Conservation (phyloP, 2,888 invertebrate species). For the Dicyrtoma fusca region DNA sequence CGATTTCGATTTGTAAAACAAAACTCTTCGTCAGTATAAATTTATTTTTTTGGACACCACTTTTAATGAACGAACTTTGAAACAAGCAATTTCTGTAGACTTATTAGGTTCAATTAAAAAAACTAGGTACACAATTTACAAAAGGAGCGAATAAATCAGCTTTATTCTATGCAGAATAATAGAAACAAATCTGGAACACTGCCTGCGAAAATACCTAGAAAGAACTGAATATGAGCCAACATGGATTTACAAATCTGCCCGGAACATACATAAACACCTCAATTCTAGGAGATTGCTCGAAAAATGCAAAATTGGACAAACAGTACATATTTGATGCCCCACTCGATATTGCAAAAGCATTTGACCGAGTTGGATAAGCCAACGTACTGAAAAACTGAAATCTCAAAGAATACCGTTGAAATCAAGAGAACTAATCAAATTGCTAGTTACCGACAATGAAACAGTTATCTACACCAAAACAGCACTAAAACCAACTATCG, state of each 20-base stretch:
- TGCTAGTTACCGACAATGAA: not conserved
- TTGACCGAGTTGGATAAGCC: not conserved
- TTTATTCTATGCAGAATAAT: not conserved
- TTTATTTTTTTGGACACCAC: too few species aligned
- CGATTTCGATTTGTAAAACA: conserved; percentile 21
- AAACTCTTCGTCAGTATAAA: too few species aligned
- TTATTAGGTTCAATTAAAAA: too few species aligned
- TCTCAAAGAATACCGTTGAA: not conserved
- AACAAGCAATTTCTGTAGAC: too few species aligned
- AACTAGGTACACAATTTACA: too few species aligned
- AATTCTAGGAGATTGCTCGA: not conserved
- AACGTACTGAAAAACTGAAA: not conserved
- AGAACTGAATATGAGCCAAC: not conserved
- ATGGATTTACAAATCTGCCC: conserved; percentile 7
- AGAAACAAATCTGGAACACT: not conserved
- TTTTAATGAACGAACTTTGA: too few species aligned
- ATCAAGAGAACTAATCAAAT: not conserved
- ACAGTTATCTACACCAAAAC: not conserved
- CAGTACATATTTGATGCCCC: not conserved
- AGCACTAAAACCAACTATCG: not conserved
- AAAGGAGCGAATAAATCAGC: too few species aligned
- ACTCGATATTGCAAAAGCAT: conserved; percentile 13
- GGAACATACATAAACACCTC: conserved; percentile 12
- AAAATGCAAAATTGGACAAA: conserved; percentile 1
- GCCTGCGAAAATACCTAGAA: not conserved